These are phyloP conservation scores for Lasius fuliginosus DNA, from an alignment of 2,888 invertebrate genomes.

Conservation along the genomic window DNA sequence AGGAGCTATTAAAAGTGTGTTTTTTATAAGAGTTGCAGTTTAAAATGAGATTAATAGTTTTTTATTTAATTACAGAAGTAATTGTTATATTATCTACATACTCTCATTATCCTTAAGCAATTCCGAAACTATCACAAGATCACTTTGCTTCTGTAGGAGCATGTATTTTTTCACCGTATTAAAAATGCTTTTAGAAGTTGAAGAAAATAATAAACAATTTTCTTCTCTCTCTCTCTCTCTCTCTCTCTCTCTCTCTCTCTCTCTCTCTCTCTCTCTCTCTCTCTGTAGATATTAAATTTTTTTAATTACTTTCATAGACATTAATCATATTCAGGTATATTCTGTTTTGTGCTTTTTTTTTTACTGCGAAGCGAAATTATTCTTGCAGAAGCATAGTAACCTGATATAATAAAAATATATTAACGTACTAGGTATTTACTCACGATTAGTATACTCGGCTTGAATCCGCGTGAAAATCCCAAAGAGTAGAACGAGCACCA, in stretches of 20 bases:
- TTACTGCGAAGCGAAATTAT: neutral
- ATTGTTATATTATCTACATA: neutral
- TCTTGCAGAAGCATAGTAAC: neutral
- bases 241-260: neutral
- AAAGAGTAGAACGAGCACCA: slow-evolving; percentile 49
- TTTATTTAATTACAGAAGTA: neutral
- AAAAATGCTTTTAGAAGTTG: neutral
- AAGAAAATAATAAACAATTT: slow-evolving; percentile 17
- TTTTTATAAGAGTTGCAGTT: neutral
- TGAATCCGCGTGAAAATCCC: slow-evolving; percentile 57
- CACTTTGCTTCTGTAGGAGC: neutral
- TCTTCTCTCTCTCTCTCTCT: neutral
- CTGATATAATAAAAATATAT: neutral
- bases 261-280: neutral
- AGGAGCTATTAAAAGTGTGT: neutral
- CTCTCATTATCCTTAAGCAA: neutral
- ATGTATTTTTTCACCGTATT: neutral
- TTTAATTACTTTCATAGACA: neutral
- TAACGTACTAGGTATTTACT: slow-evolving; percentile 68
- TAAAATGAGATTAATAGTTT: neutral
- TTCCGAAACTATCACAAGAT: neutral
- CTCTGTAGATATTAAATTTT: neutral
- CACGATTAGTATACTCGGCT: slow-evolving; percentile 80
- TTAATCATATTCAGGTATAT: neutral
- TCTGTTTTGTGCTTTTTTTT: neutral